Conservation (phyloP, 2,888 invertebrate genomes). For the Mythimna pallens region DNA sequence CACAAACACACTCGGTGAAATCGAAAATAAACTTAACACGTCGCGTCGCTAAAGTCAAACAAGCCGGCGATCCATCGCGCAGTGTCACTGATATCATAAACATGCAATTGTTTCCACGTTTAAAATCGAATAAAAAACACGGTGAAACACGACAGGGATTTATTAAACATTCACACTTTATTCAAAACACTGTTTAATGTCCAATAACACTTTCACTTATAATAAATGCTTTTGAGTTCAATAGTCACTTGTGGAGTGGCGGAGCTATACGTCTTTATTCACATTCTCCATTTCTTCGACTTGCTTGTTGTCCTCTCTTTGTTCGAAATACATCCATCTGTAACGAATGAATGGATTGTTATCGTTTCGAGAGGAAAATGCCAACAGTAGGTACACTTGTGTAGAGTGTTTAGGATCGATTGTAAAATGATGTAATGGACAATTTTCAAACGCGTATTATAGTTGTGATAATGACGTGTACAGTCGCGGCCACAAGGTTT, state of each 20-base stretch:
- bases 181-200: constrained; percentile 67
- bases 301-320: constrained; percentile 75
- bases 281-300: constrained; percentile 73
- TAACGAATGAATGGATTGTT: constrained; percentile 64
- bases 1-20: constrained; percentile 79
- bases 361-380: constrained; percentile 47
- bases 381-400: constrained; percentile 48
- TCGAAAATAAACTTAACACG: constrained; percentile 79
- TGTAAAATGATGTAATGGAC: constrained; percentile 57
- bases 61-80: constrained; percentile 60
- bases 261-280: constrained; percentile 69
- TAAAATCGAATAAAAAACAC: constrained; percentile 59
- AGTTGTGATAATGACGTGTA: constrained; percentile 49
- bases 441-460: constrained; percentile 51
- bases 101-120: constrained; percentile 57
- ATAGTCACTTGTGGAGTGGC: constrained; percentile 40
- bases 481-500: constrained; percentile 44
- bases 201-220: constrained; percentile 74
- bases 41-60: constrained; percentile 73
- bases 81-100: constrained; percentile 64
- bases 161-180: constrained; percentile 67
- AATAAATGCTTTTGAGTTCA: constrained; percentile 68
- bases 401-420: constrained; percentile 50
- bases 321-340: constrained; percentile 82
- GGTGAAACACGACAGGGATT: constrained; percentile 57